These are phyloP conservation scores for Lepidothrix coronata DNA, from an alignment of 2,113 vertebrate species.

Conservation along the genomic window DNA sequence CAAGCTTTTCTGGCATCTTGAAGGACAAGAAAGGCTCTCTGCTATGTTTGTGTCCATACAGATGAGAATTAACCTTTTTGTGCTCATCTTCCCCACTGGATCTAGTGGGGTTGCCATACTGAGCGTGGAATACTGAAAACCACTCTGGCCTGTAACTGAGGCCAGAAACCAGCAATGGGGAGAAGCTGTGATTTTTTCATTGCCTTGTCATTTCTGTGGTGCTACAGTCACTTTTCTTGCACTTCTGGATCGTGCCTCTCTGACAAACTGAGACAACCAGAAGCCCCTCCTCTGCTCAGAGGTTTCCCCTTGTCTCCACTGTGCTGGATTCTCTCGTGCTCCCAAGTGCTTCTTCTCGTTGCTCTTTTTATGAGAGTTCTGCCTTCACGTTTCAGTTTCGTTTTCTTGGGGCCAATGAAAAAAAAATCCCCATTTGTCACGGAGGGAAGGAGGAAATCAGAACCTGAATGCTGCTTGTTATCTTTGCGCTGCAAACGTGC, in stretches of 20 bases:
- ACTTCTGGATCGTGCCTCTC: neutral
- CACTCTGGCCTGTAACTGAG: neutral
- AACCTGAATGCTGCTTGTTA: neutral
- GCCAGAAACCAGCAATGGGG: neutral
- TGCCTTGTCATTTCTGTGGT: neutral
- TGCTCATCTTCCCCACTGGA: neutral
- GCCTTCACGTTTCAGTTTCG: neutral
- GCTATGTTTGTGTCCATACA: neutral
- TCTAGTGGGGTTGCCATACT: neutral
- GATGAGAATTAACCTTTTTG: neutral
- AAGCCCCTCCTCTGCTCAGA: neutral
- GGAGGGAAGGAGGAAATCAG: neutral
- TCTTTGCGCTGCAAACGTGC: neutral
- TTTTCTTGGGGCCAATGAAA: neutral
- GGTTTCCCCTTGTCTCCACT: neutral
- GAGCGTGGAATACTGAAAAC: neutral
- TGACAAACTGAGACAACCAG: neutral
- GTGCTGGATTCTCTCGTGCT: neutral
- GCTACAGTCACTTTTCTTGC: neutral
- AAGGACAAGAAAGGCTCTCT: too few relatives aligned
- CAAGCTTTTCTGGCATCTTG: neutral
- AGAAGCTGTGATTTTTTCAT: accelerated
- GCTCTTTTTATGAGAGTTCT: neutral
- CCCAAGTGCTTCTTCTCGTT: neutral
- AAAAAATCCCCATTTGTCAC: neutral